These are phyloP conservation scores for Choloepus hoffmanni DNA, from an alignment of 2,113 vertebrate genomes.

Conservation along the genomic window DNA sequence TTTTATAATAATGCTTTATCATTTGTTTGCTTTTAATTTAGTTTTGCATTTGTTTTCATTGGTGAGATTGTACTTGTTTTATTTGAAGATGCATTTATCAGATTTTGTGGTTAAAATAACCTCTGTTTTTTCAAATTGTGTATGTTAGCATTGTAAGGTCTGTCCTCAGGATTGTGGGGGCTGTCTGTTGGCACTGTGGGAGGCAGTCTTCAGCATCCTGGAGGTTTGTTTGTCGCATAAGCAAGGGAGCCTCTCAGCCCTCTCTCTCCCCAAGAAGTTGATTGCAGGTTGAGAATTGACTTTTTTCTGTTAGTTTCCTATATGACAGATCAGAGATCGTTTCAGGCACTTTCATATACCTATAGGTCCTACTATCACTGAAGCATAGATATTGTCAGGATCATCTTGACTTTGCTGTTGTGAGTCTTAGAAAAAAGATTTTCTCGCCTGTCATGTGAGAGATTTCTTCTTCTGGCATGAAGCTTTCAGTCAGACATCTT, in stretches of 20 bases:
- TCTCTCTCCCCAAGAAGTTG: neutral
- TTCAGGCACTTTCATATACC: neutral
- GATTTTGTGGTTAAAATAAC: neutral
- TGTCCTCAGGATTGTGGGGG: neutral
- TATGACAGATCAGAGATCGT: neutral
- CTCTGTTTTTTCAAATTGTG: neutral
- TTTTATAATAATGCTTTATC: neutral
- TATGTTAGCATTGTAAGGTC: neutral
- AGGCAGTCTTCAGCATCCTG: neutral
- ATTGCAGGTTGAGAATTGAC: neutral
- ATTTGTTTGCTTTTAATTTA: neutral
- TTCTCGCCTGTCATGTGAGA: neutral
- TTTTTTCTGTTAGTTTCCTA: neutral
- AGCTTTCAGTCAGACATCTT: neutral
- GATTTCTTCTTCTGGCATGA: neutral
- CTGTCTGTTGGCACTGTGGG: too few species aligned
- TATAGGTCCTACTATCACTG: neutral
- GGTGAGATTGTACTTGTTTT: neutral
- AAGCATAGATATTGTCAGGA: neutral
- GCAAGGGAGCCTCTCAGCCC: neutral
- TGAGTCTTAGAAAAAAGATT: neutral
- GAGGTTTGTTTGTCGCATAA: neutral
- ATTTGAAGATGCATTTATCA: neutral
- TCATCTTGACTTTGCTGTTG: neutral
- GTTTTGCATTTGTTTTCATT: neutral